Conservation (phyloP, 2,888 invertebrate genomes). For the Craniophora ligustri region DNA sequence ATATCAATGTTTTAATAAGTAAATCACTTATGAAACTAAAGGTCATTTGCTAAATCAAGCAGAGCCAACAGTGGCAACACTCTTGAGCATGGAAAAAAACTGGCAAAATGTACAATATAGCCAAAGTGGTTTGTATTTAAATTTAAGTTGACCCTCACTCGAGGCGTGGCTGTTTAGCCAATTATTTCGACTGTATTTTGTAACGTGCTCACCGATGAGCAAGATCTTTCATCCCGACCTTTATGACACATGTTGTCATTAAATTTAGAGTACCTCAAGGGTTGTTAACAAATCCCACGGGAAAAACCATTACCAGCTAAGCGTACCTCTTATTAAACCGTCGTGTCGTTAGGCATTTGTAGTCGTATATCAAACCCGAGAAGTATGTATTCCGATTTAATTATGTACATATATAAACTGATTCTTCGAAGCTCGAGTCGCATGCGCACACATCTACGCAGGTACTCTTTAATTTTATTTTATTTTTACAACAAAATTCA, state of each 20-base stretch:
- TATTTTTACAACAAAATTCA: slow-evolving; percentile 13
- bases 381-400: slow-evolving; percentile 8
- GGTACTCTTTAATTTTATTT: slow-evolving; percentile 3
- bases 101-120: slow-evolving; percentile 19
- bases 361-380: slow-evolving; percentile 14
- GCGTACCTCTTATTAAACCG: too few relatives aligned
- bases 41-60: too few relatives aligned
- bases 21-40: too few relatives aligned
- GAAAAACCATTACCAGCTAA: neutral
- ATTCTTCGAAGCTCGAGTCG: slow-evolving; percentile 16
- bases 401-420: slow-evolving; percentile 7
- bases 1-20: too few relatives aligned
- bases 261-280: too few relatives aligned
- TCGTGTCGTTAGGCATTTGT: too few relatives aligned
- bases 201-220: slow-evolving; percentile 10
- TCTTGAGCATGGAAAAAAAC: slow-evolving; percentile 13
- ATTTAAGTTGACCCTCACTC: slow-evolving; percentile 31
- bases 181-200: slow-evolving; percentile 24
- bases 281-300: slow-evolving; percentile 6
- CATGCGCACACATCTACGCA: neutral
- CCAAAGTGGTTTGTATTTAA: slow-evolving; percentile 26
- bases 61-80: neutral
- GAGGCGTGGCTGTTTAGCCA: slow-evolving; percentile 23
- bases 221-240: slow-evolving; percentile 3
- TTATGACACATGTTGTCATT: too few relatives aligned